Evolutionary conservation across 2,797 vertebrate species (phyloP), one percentile per base, ranked within the genome.

Genomic region (Schizopygopsis pylzovi): DNA sequence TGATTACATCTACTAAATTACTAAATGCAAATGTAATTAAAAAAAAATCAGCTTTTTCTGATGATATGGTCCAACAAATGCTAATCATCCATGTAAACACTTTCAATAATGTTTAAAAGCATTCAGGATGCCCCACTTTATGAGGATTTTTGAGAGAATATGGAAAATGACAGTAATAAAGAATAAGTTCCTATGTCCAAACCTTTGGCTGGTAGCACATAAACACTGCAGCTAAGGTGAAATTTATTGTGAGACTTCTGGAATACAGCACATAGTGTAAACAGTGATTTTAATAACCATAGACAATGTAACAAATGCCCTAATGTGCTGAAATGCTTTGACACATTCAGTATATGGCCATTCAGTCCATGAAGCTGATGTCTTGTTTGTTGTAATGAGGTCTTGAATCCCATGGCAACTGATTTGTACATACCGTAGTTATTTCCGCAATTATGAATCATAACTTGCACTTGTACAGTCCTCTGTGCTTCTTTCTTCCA

Each of bases 351-450:
- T 63, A 54, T 33, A 61, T 37, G 52, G 65, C 15, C 47, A 37
- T 52, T 56, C 47, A 37, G 15, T 52, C 47, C 47, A 56, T 39
- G 37, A 82, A 28, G 52, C 54, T 22, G 25, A 75, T 28, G 52
- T 22, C 39, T 22, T 63, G 56, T 65, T 61, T 83, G 81, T 83
- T 65, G 28, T 65, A 33, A 83, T 63, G 70, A 75, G 43, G 71
- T 83, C 28, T 75, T 75, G 43, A 83, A 83, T 75, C 81, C 43
- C 41, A 75, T 75, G 41, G 68, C 54, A 83, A 63, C 81, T 65
- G 56, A 63, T 39, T 39, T 63, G 41, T 73, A 63, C 25, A 75
- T 56, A 83, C 16, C 7, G 3, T 15, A 39, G 75, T 78, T 59
- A 41, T 78, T 83, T 75, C 22, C 2, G 28, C 63, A 37, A 75